Base-by-base conservation (phyloP, 2,888 invertebrate genomes). In the Phaonia tiefii region DNA sequence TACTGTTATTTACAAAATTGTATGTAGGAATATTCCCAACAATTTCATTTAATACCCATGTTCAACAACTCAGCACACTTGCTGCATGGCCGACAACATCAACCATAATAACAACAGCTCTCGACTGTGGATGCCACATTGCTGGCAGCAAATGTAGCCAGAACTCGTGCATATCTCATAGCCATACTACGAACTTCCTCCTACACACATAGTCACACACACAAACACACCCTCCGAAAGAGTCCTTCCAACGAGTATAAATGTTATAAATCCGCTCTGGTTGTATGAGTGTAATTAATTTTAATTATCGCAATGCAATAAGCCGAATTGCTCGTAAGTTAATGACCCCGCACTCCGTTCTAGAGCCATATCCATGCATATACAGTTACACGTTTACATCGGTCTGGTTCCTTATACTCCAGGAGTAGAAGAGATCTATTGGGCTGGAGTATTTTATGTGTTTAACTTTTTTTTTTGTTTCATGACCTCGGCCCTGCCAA, bases 221-320 rank as follows among this genome's bases (percentile, higher is more conserved):
- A 20, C 51, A 51, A 4, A 51, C 51, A 22, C 51, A 31, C 3
- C 31, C n/a, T 5, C 4, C 31, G 31, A 31, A 31, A 8, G 31
- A 31, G 8, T 31, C 4, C 31, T 31, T 3, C 31, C 3, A 31
- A 31, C n/a, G 42, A 42, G 17, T 63, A 39, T 63, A 39, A 51
- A 51, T 39, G 84, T 82, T 83, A 84, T 84, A 86, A 87, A 86
- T 86, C 84, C 84, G 82, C 71, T 84, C 82, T 66, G 70, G n/a
- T 44, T 78, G 83, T 84, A 83, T 86, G 84, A 85, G 85, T 84
- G 86, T 87, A 86, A 88, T 88, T 88, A 86, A 88, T 88, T 88
- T 88, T 88, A 87, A 88, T 88, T 87, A 87, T 87, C 86, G 83
- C 80, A 82, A 83, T 78, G 83, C 83, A 84, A 83, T 85, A 85